These are phyloP conservation scores for Threskiornis aethiopicus DNA, from an alignment of 2,797 vertebrate genomes.

Conservation along the genomic window DNA sequence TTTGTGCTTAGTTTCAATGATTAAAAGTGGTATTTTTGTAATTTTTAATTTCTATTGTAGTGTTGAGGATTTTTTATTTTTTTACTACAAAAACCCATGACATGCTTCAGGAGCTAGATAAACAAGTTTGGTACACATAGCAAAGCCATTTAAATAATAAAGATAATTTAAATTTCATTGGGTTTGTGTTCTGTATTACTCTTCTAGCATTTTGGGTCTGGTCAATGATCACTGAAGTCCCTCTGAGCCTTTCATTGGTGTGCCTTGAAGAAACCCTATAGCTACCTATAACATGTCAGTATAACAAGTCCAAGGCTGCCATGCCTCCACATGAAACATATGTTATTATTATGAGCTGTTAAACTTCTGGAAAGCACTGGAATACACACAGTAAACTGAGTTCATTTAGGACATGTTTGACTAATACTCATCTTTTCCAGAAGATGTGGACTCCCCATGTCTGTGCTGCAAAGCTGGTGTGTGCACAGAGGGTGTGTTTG, in stretches of 20 bases:
- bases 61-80: background rate
- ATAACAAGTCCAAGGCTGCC: background rate
- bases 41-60: background rate
- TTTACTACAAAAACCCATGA: background rate
- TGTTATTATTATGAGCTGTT: background rate
- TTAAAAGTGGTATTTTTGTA: background rate
- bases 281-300: background rate
- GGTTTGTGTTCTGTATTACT: background rate
- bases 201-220: background rate
- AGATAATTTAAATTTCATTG: background rate
- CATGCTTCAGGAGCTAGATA: background rate
- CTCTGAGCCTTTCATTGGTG: background rate
- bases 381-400: background rate
- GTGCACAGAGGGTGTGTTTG: background rate
- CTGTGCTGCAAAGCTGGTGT: background rate
- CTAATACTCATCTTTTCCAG: background rate
- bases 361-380: background rate
- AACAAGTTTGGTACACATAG: background rate
- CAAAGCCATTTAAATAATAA: background rate
- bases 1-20: background rate
- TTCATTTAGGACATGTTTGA: background rate
- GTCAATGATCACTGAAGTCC: background rate
- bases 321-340: background rate
- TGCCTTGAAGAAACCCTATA: background rate
- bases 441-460: fast-evolving